Base-by-base conservation (phyloP, 2,797 vertebrate genomes). In the Labroides dimidiatus region DNA sequence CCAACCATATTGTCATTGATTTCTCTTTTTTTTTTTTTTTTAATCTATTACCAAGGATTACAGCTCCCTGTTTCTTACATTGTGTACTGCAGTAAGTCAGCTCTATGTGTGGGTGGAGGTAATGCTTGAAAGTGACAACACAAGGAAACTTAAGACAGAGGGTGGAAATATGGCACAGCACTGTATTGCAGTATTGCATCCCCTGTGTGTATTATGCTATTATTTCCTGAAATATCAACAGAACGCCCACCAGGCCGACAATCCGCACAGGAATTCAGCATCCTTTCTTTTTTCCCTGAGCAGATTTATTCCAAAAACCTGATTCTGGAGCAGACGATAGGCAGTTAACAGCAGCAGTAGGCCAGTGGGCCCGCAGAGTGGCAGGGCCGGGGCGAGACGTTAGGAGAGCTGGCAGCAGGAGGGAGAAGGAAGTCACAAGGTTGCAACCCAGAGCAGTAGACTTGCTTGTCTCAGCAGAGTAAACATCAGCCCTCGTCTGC, bases 391-490 rank as follows among this genome's bases (percentile, higher is more conserved):
- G 88, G 78, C 87, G 71, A 78, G 89, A 89, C 72, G 82, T 87
- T 86, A 87, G 84, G 80, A 58, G 83, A 90, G 82, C 84, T 92
- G 90, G 92, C 91, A 92, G 91, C 77, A 80, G 84, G 72, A 89
- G 87, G 83, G 91, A 90, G 88, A 90, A 85, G 84, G 81, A 84
- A 91, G 93, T 91, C 91, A 91, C 91, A 92, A 91, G 93, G 93
- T 93, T 93, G 92, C 89, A 91, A 91, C 92, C 89, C 84, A 84
- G 87, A 89, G 91, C 92, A 89, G 89, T 90, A 90, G 92, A 93
- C 89, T 94, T 93, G 92, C 93, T 93, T 93, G 92, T 94, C 90
- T 93, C 92, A 93, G 93, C 93, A 93, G 91, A 91, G 92, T 91
- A 91, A 93, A 93, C 91, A 93, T 93, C 89, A 87, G 80, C 90